A percentile compares a stretch with the other conserved stretches of the same genome.
Evolutionary conservation across 1,140 invertebrate species (phyloP).

Genomic region (Drosophila cardini): DNA sequence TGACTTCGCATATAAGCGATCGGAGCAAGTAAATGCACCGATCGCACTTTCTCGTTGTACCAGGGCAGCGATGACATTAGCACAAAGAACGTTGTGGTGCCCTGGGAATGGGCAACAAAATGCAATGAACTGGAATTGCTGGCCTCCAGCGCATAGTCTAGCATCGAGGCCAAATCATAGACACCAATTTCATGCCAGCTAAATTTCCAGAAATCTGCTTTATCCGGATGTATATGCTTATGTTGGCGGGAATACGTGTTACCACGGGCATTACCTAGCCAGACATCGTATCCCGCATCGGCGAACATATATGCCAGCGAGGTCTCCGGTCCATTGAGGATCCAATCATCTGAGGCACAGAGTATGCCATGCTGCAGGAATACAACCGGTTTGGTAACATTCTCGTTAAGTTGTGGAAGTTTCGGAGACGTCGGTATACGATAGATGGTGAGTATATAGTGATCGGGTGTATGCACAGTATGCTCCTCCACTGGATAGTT

Average conservation of each 20-base stretch:
- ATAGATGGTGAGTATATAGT: conserved; percentile 86
- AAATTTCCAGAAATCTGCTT: conserved; percentile 87
- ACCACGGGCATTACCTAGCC: conserved; percentile 87
- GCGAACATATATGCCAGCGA: conserved; percentile 87
- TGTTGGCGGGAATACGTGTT: conserved; percentile 88
- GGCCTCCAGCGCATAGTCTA: conserved; percentile 88
- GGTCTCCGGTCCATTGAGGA: conserved; percentile 88
- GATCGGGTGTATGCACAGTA: conserved; percentile 85
- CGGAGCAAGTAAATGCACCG: conserved; percentile 87
- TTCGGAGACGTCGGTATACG: conserved; percentile 85
- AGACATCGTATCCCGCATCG: conserved; percentile 90
- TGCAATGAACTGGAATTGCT: conserved; percentile 86
- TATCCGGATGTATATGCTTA: conserved; percentile 86
- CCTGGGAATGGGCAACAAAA: conserved; percentile 89
- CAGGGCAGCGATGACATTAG: conserved; percentile 86
- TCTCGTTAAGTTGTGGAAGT: conserved; percentile 28
- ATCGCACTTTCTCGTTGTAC: conserved; percentile 87
- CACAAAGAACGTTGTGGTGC: conserved; percentile 87
- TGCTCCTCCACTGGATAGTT: conserved; percentile 88
- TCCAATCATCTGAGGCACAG: conserved; percentile 90
- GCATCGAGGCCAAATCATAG: conserved; percentile 89
- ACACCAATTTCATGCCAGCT: conserved; percentile 89
- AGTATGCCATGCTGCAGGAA: conserved; percentile 92
- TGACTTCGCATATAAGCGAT: conserved; percentile 86
- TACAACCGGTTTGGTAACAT: conserved; percentile 84